Evolutionary conservation across 2,113 vertebrate species (phyloP), one percentile per base, ranked within the genome.

Genomic region (Capreolus pygargus): DNA sequence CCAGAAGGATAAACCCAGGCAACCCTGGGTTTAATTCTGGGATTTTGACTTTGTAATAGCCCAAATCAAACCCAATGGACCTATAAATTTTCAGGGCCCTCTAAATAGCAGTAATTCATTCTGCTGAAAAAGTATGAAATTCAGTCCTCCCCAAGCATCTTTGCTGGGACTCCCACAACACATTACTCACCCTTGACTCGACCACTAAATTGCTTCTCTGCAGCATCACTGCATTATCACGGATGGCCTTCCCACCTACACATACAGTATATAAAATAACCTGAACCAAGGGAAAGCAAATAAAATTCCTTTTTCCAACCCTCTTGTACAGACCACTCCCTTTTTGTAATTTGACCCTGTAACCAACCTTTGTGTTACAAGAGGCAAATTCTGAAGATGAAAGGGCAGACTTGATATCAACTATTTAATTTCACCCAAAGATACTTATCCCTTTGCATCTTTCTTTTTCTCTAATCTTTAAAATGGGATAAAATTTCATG

Each of bases 1-100:
- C 7, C 58, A 86, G 94, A 47, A 91, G 79, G 39, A 79, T 25
- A 85, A 36, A 83, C 30, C 27, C 64, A 55, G 54, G 79, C 9
- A 85, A 55, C 7, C 7, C 16, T 67, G 6, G 45, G 12, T 57
- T 96, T 64, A 76, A 61, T 86, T 82, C 52, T 96, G 43, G 21
- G 17, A 81, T 64, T 96, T 79, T 96, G 28, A 93, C 58, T 96
- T 96, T 60, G 54, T 76, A 79, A 47, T 43, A 95, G 70, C n/a
- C n/a, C 67, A 84, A 78, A 60, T 52, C 30, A 91, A 91, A 93
- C 13, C 39, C 64, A 47, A 64, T 25, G 54, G 9, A 21, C 16
- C 8, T 39, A 70, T 43, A 94, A 83, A 88, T 87, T 70, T n/a
- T 39, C 28, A 47, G 58, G 30, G 30, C 9, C 33, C n/a, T 81